These are phyloP conservation scores for Amniataba percoides DNA, from an alignment of 2,797 vertebrate genomes.

Conservation along the genomic window DNA sequence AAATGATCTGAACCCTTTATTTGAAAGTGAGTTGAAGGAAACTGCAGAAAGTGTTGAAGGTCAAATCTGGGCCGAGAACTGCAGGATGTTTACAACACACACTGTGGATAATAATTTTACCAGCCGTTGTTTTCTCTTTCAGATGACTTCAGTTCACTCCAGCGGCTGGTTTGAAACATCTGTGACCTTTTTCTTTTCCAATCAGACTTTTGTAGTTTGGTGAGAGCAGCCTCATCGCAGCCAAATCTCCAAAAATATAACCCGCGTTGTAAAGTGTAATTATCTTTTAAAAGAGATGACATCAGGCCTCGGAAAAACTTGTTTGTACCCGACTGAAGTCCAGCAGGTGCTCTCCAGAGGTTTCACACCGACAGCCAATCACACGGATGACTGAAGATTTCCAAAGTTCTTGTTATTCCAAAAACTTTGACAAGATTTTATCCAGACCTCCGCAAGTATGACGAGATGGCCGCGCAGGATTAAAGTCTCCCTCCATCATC, in stretches of 20 bases:
- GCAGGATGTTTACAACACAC: background rate
- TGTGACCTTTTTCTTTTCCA: background rate
- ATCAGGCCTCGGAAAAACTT: conserved; percentile 8
- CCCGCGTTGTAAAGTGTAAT: conserved; percentile 12
- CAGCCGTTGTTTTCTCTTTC: background rate
- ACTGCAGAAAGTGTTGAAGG: background rate
- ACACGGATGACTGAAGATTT: conserved; percentile 20
- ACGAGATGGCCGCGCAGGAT: conserved; percentile 20
- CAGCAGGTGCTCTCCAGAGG: conserved; percentile 17
- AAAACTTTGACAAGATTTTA: conserved; percentile 16
- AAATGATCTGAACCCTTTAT: background rate
- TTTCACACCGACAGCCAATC: conserved; percentile 9
- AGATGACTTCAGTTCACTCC: background rate
- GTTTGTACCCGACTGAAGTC: conserved; percentile 14
- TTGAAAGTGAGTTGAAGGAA: background rate
- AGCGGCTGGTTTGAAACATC: background rate
- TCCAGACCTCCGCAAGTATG: conserved; percentile 27
- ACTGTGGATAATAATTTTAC: background rate
- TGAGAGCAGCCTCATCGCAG: background rate
- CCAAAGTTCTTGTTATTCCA: conserved; percentile 21
- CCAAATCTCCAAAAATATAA: background rate
- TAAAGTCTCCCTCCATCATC: conserved; percentile 32
- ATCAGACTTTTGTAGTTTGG: background rate
- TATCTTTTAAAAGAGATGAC: conserved; percentile 26
- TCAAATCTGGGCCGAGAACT: background rate